Conservation (phyloP, 2,113 vertebrate species). For the Nerophis lumbriciformis region DNA sequence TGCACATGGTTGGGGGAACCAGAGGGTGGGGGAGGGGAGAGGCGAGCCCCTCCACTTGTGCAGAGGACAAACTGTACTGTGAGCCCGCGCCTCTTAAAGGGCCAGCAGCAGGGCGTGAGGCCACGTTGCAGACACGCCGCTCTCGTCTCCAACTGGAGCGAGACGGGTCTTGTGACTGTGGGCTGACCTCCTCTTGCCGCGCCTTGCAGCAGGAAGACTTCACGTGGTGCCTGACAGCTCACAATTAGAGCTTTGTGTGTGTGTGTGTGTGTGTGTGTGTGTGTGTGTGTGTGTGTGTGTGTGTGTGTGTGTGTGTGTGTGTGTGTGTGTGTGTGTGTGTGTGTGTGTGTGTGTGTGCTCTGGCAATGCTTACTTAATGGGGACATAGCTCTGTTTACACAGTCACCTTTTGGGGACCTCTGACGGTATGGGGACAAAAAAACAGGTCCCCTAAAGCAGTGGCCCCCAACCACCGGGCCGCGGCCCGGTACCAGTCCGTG, state of each 20-base stretch:
- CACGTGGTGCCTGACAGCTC: conserved; percentile 33
- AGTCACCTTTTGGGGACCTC: too few relatives aligned
- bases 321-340: too few relatives aligned
- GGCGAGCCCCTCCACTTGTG: conserved; percentile 59
- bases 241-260: conserved; percentile 43
- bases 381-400: too few relatives aligned
- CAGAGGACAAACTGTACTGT: conserved; percentile 45
- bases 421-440: too few relatives aligned
- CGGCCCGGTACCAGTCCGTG: too few relatives aligned
- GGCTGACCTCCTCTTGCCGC: conserved; percentile 38
- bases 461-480: too few relatives aligned
- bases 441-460: too few relatives aligned
- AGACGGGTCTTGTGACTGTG: conserved; percentile 54
- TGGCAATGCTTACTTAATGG: too few relatives aligned
- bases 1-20: conserved; percentile 61
- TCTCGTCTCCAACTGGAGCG: conserved; percentile 22
- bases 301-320: too few relatives aligned
- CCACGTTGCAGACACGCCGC: conserved; percentile 62
- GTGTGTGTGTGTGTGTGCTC: too few relatives aligned
- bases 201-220: conserved; percentile 42
- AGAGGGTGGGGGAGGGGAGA: conserved; percentile 29
- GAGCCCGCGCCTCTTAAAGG: conserved; percentile 59
- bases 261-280: too few relatives aligned
- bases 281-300: too few relatives aligned
- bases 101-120: conserved; percentile 36